A percentile compares a stretch with the other conserved stretches of the same genome.
Evolutionary conservation across 2,113 vertebrate species (phyloP).

Genomic region (Delphinapterus leucas): DNA sequence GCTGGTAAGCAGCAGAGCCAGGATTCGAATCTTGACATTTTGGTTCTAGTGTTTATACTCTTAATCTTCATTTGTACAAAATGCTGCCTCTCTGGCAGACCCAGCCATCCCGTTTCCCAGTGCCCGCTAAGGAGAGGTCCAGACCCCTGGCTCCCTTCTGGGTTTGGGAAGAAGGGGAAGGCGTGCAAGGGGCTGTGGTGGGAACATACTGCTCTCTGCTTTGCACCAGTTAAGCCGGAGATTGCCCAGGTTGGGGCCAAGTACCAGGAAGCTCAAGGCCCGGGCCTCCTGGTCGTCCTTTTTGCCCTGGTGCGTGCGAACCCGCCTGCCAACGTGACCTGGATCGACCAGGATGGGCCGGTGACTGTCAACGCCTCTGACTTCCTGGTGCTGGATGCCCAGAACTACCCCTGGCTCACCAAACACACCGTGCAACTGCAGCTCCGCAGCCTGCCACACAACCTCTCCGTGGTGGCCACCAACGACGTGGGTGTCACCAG

Average conservation of each 20-base stretch:
- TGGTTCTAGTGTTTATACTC: background rate
- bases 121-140: background rate
- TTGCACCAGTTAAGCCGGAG: constrained; percentile 88
- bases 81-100: background rate
- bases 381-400: constrained; percentile 87
- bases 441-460: constrained; percentile 81
- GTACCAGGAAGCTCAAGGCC: constrained; percentile 82
- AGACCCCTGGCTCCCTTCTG: background rate
- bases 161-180: background rate
- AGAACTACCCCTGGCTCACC: constrained; percentile 85
- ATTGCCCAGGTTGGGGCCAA: constrained; percentile 85
- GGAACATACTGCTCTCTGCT: constrained; percentile 19
- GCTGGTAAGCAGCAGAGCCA: background rate
- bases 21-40: background rate
- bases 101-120: background rate
- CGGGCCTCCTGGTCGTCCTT: constrained; percentile 88
- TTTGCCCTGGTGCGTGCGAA: constrained; percentile 90
- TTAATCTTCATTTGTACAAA: background rate
- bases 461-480: constrained; percentile 85
- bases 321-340: constrained; percentile 88
- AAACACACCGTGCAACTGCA: constrained; percentile 89
- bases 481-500: constrained; percentile 86
- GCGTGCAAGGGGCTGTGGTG: background rate
- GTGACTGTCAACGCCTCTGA: constrained; percentile 86
- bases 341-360: constrained; percentile 86